phyloP scores from a whole-genome alignment of 2,797 vertebrate species.

The Cyprinodon diabolis region DNA sequence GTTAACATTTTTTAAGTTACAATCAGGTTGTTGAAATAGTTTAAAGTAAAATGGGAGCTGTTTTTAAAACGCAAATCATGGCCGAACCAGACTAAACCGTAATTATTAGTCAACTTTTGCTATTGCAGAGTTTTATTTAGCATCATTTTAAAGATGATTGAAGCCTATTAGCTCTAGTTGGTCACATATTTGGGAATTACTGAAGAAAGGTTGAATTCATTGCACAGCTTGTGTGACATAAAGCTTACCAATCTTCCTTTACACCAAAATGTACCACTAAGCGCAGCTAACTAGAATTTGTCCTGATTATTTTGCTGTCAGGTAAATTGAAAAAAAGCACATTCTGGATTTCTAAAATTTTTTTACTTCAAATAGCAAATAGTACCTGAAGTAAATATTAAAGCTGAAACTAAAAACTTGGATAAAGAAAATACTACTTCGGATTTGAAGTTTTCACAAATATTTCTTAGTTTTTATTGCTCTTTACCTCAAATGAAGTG shows the following conservation, averaged over 20 bases:
- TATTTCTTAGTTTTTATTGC: too few species aligned
- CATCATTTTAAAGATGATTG: neutral
- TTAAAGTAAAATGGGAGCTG: neutral
- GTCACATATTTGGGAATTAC: neutral
- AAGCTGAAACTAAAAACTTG: too few species aligned
- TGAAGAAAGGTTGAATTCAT: neutral
- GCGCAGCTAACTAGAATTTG: neutral
- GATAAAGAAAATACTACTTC: too few species aligned
- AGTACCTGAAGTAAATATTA: too few species aligned
- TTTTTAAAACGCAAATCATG: neutral
- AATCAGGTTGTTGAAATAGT: neutral
- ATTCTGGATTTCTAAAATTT: neutral
- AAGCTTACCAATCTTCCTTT: neutral
- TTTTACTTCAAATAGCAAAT: too few species aligned
- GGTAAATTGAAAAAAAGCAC: neutral
- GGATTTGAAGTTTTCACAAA: too few species aligned
- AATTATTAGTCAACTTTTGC: neutral
- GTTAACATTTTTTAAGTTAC: neutral
- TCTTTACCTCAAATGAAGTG: too few species aligned
- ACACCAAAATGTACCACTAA: neutral
- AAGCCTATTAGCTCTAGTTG: neutral
- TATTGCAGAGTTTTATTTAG: neutral
- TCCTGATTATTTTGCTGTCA: neutral
- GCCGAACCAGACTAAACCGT: neutral
- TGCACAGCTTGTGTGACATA: neutral